Conservation (phyloP, 2,888 invertebrate species). For the Standfussiana lucernea region DNA sequence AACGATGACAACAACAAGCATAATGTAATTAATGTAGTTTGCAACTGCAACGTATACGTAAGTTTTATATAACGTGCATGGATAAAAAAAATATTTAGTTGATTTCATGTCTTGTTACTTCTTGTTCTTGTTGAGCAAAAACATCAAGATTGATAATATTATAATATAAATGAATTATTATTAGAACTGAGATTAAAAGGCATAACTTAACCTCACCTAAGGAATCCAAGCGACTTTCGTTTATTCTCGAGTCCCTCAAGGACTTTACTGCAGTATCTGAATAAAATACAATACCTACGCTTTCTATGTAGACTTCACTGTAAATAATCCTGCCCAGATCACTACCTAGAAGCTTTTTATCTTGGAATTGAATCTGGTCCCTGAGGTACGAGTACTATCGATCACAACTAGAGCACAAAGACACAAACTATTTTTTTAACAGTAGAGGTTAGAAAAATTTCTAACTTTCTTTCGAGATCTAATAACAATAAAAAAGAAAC, state of each 20-base stretch:
- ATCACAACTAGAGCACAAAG: conserved; percentile 25
- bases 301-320: conserved; percentile 6
- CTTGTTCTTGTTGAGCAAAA: too few species aligned
- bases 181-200: too few species aligned
- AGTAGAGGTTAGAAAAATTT: not conserved
- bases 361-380: conserved; percentile 57
- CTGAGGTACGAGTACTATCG: conserved; percentile 49
- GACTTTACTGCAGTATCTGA: conserved; percentile 18
- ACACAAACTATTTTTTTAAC: conserved; percentile 13
- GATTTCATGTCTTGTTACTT: not conserved
- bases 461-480: not conserved
- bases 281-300: conserved; percentile 7
- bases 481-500: not conserved
- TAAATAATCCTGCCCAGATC: conserved; percentile 38
- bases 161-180: too few species aligned
- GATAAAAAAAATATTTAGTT: not conserved
- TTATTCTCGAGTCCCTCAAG: not conserved
- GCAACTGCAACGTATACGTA: too few species aligned
- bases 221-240: not conserved
- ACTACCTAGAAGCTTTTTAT: conserved; percentile 36
- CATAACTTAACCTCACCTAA: not conserved
- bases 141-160: not conserved
- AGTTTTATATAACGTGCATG: not conserved
- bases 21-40: too few species aligned
- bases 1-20: too few species aligned